Evolutionary conservation across 2,888 invertebrate genomes (phyloP), one percentile per base, ranked within the genome.

Genomic region (Orthosia gracilis): DNA sequence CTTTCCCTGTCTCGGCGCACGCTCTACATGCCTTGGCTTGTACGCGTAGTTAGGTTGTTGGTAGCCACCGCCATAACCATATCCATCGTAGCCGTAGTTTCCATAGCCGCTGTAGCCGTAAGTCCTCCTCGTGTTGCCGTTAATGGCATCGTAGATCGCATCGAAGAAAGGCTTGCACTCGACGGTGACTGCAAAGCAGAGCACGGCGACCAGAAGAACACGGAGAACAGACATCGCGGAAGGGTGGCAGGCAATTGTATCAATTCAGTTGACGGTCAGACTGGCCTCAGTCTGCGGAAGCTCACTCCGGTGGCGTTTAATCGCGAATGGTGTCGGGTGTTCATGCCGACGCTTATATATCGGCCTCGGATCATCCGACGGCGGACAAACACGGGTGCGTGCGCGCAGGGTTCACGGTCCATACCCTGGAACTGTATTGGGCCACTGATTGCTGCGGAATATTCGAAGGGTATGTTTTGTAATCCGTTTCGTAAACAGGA

Each of bases 351-450:
- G 91, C 91, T 96, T 96, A 95, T 96, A 96, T 96, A 96, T 93
- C 94, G 95, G 95, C 96, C 96, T 96, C 96, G 96, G 92, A 92
- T 94, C 95, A 94, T 95, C 95, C 94, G 94, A 92, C 94, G 90
- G 90, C 93, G 90, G 87, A 92, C 91, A 92, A 92, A 93, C 92
- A 91, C 88, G 89, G 87, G 90, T 91, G 91, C 93, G 94, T 91
- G 89, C 88, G 92, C 92, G 91, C 92, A 88, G 94, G 94, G 96
- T 96, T 96, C 96, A 96, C 93, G 96, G 96, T 93, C 94, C 84
- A 78, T 90, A 92, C 94, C 94, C 96, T 94, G 96, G 95, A 95
- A 90, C 91, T 90, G 90, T 92, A 92, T 93, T 92, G 91, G 92
- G 81, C 69, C 86, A 84, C 84, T 85, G 85, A 92, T 92, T 91